Evolutionary conservation across 2,113 vertebrate genomes (phyloP).

Genomic region (Semnornis frantzii): DNA sequence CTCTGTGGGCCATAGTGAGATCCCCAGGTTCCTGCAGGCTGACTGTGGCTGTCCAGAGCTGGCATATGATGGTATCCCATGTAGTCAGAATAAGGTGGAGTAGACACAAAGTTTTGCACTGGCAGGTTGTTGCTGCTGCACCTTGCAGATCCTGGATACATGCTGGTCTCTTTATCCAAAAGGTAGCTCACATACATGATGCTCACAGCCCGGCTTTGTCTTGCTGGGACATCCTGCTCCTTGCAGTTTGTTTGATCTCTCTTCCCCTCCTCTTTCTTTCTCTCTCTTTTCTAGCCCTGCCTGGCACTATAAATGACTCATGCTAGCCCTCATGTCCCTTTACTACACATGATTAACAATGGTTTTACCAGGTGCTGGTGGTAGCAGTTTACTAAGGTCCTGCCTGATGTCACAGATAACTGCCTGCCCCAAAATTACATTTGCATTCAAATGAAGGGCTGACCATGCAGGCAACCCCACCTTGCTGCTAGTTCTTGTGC

Average conservation of each 20-base stretch:
- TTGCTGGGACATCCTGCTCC: constrained; percentile 84
- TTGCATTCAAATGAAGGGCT: constrained; percentile 91
- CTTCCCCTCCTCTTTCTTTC: constrained; percentile 67
- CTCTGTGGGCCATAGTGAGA: constrained; percentile 80
- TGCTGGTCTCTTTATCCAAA: constrained; percentile 90
- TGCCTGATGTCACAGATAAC: constrained; percentile 85
- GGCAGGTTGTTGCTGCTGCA: constrained; percentile 80
- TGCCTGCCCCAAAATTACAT: constrained; percentile 82
- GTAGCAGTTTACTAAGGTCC: constrained; percentile 82
- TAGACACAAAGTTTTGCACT: constrained; percentile 86
- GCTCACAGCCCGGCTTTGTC: constrained; percentile 68
- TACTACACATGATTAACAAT: constrained; percentile 88
- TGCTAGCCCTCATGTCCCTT: constrained; percentile 77
- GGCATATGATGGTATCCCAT: constrained; percentile 88
- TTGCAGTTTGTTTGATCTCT: constrained; percentile 52
- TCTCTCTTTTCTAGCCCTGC: constrained; percentile 70
- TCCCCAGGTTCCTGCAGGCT: constrained; percentile 81
- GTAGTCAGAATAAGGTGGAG: constrained; percentile 88
- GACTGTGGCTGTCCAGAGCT: constrained; percentile 82
- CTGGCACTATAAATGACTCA: constrained; percentile 80
- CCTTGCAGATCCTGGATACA: constrained; percentile 90
- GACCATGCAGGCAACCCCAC: constrained; percentile 76
- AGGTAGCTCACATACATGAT: constrained; percentile 90
- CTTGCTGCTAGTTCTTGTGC: constrained; percentile 77
- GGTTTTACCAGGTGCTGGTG: constrained; percentile 85